Conservation (phyloP, 1,140 invertebrate species). For the Phenacoccus solenopsis region DNA sequence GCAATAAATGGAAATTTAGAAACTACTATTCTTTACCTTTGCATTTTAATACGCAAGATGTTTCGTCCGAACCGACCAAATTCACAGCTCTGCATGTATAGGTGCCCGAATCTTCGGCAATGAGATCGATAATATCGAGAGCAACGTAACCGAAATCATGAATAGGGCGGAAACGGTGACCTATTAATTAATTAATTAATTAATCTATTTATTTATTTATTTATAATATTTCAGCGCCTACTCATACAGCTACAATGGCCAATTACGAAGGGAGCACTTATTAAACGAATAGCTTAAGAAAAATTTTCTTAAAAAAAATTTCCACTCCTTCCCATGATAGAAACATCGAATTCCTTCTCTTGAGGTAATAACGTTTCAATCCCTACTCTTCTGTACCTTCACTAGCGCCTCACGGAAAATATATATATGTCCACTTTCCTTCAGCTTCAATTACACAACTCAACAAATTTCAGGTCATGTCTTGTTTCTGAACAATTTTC, state of each 20-base stretch:
- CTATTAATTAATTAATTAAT: constrained; percentile 36
- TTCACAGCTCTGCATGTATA: constrained; percentile 91
- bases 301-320: background rate
- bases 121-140: constrained; percentile 76
- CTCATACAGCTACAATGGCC: no score
- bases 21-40: constrained; percentile 37
- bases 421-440: no score
- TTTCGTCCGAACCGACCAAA: constrained; percentile 73
- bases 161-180: constrained; percentile 82
- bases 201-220: no score
- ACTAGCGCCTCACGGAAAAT: no score
- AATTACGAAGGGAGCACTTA: no score
- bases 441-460: no score
- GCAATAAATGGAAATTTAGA: background rate
- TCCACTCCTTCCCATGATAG: background rate
- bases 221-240: background rate
- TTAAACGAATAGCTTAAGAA: background rate
- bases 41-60: constrained; percentile 54
- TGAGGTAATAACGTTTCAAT: no score
- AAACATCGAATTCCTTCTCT: no score
- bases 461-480: no score
- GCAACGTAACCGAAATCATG: constrained; percentile 94
- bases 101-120: constrained; percentile 83
- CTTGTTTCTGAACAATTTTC: no score
- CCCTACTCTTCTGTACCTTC: no score